A percentile compares a stretch with the other conserved stretches of the same genome.
Conservation (phyloP, 2,113 vertebrate genomes). For the Regulus satrapa region DNA sequence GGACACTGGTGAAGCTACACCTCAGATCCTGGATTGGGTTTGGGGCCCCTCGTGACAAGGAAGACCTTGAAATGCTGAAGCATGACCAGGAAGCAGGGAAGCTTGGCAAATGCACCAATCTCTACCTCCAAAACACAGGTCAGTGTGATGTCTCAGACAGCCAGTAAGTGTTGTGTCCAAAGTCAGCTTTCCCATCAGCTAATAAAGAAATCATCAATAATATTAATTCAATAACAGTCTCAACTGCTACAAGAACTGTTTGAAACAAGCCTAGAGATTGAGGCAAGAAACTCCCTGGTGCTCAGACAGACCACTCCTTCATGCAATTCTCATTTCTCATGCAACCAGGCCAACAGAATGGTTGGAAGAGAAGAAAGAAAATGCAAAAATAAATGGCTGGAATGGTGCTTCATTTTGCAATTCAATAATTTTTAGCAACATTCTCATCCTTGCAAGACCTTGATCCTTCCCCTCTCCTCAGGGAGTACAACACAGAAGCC, state of each 20-base stretch:
- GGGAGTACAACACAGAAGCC: background rate
- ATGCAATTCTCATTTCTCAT: background rate
- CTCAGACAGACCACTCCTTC: background rate
- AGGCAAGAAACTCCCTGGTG: background rate
- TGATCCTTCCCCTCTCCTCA: background rate
- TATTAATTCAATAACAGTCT: background rate
- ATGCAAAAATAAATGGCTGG: background rate
- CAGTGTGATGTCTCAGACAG: background rate
- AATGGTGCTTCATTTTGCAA: background rate
- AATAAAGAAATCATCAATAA: background rate
- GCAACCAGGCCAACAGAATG: background rate
- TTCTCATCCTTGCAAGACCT: background rate
- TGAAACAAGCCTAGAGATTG: background rate
- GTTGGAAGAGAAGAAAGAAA: background rate
- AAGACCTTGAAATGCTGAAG: background rate
- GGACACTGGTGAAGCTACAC: background rate
- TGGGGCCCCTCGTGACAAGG: background rate
- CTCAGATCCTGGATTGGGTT: background rate
- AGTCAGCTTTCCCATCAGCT: background rate
- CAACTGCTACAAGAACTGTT: background rate
- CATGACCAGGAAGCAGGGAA: fast-evolving
- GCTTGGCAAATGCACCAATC: background rate
- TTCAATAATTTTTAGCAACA: background rate
- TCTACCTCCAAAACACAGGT: background rate
- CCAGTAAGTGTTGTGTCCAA: background rate